Evolutionary conservation across 2,888 invertebrate genomes (phyloP).

Genomic region (Leptopterna dolabrata): DNA sequence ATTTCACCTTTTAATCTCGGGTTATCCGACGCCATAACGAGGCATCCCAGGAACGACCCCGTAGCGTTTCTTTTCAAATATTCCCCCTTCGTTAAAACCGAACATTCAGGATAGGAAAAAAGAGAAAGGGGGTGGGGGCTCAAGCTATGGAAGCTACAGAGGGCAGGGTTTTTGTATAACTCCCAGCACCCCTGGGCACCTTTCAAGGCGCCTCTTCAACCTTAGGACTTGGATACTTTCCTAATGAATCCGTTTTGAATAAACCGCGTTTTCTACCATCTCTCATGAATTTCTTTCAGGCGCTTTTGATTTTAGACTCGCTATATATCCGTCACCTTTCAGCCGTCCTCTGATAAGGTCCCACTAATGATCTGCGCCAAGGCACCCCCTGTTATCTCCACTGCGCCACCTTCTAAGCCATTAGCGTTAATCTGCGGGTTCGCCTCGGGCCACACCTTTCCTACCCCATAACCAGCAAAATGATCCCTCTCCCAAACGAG

Average conservation of each 20-base stretch:
- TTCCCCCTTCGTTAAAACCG: not conserved
- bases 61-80: conserved; percentile 6
- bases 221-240: conserved; percentile 36
- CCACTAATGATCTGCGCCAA: conserved; percentile 23
- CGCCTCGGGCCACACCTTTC: conserved; percentile 7
- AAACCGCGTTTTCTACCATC: conserved; percentile 34
- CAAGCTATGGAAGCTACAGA: not conserved
- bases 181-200: not conserved
- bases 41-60: not conserved
- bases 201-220: not conserved
- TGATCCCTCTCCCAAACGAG: conserved; percentile 6
- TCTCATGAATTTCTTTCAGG: not conserved
- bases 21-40: conserved; percentile 18
- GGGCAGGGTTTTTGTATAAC: not conserved
- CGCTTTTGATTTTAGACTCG: not conserved
- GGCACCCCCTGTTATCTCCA: not conserved
- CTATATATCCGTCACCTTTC: not conserved
- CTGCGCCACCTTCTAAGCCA: not conserved
- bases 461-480: not conserved
- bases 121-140: not conserved
- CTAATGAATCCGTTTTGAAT: conserved; percentile 49
- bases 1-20: conserved; percentile 27
- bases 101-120: not conserved
- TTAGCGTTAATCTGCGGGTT: conserved; percentile 31
- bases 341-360: not conserved